These are phyloP conservation scores for Harpagoxenus sublaevis DNA, from an alignment of 2,888 invertebrate genomes.

Conservation along the genomic window DNA sequence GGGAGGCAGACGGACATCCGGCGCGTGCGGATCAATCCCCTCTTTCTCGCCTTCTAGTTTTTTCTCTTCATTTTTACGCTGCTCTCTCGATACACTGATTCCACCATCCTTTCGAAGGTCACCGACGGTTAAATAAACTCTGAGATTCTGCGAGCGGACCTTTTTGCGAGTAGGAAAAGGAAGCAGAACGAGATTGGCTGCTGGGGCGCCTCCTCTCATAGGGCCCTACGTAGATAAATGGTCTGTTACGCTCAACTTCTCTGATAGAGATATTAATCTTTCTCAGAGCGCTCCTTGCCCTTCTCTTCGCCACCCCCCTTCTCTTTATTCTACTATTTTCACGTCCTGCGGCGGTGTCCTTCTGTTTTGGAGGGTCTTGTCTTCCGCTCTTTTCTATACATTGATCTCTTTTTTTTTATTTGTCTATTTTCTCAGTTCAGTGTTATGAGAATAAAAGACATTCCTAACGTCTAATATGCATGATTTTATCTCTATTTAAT, in stretches of 20 bases:
- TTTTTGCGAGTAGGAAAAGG: slow-evolving; percentile 52
- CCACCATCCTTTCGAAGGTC: slow-evolving; percentile 19
- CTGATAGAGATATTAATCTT: slow-evolving; percentile 85
- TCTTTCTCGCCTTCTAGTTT: slow-evolving; percentile 19
- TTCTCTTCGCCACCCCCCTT: slow-evolving; percentile 11
- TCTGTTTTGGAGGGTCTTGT: slow-evolving; percentile 41
- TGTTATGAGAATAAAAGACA: neutral
- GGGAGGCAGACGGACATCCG: slow-evolving; percentile 71
- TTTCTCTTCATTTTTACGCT: slow-evolving; percentile 33
- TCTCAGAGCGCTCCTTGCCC: slow-evolving; percentile 64
- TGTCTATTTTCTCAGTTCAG: neutral
- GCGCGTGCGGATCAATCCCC: slow-evolving; percentile 70
- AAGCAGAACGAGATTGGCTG: slow-evolving; percentile 54
- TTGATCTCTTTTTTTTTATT: slow-evolving; percentile 46
- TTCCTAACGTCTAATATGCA: neutral
- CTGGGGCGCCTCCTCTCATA: slow-evolving; percentile 65
- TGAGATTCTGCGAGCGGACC: slow-evolving; percentile 35
- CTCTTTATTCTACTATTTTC: slow-evolving; percentile 37
- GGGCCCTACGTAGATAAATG: slow-evolving; percentile 81
- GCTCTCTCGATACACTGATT: slow-evolving; percentile 54
- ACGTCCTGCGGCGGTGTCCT: slow-evolving; percentile 54
- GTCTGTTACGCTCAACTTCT: slow-evolving; percentile 81
- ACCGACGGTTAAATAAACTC: slow-evolving; percentile 78
- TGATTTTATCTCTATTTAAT: neutral
- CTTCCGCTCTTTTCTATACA: slow-evolving; percentile 24